Base-by-base conservation (phyloP, 2,113 vertebrate genomes). In the Hemibagrus wyckioides region DNA sequence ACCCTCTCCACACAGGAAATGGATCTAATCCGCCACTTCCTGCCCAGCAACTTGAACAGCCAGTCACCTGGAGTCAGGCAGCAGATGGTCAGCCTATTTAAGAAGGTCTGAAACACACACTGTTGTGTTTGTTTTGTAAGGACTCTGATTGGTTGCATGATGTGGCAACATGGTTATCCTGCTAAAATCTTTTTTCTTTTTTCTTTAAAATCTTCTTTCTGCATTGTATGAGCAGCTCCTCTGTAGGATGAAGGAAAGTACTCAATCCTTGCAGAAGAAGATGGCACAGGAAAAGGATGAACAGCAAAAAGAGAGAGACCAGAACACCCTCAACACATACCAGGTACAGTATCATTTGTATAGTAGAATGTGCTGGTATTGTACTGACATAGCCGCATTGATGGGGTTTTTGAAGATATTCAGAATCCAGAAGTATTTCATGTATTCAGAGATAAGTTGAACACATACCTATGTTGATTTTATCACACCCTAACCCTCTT, bases 51-150 rank as follows among this genome's bases (percentile, higher is more conserved):
- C 90, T 95, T 99, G 83, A 99, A 97, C 91, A 97, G 91, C 89
- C 97, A 99, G 25, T 97, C 96, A 80, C 96, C 98, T 30, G 96
- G 96, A 0, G 91, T 97, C 85, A 95, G 97, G 52, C 98, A 99
- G 48, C 97, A 97, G 92, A 96, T 96, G 0, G 73, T 96, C 92
- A 97, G 96, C 89, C 94, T 99, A 86, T 92, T 99, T 85, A 98
- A 96, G 93, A 99, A 98, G 97, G 98, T 99, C 76, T 80, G 89
- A 59, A 54, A 17, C 10, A 4, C 65, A 21, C 0, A 5, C 50
- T 41, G 28, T 19, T 30, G 33, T 84, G 48, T 41, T 21, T 69
- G 9, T 25, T 13, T 0, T 15, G n/a, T 6, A 44, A 0, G 8
- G 11, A 33, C 1, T 82, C 13, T 63, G 48, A 50, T 59, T 87